These are phyloP conservation scores for Helicolenus hilgendorfi DNA, from an alignment of 2,797 vertebrate genomes.

Conservation along the genomic window DNA sequence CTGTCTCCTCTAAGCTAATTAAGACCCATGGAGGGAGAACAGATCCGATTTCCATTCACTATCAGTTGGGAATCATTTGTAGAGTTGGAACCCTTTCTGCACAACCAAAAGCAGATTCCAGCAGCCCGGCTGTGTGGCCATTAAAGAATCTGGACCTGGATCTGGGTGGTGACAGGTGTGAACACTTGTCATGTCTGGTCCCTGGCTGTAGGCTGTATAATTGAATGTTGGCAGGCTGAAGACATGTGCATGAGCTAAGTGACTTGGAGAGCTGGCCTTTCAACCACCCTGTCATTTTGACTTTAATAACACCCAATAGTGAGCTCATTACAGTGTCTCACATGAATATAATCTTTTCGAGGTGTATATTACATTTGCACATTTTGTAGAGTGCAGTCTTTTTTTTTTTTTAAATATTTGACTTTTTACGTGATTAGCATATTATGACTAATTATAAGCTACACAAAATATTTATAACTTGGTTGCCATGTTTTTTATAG, in stretches of 20 bases:
- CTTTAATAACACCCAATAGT: constrained; percentile 28
- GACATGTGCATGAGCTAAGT: constrained; percentile 59
- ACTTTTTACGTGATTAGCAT: neutral
- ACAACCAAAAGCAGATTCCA: neutral
- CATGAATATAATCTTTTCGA: neutral
- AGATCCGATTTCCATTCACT: neutral
- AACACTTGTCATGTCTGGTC: constrained; percentile 45
- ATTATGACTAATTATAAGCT: neutral
- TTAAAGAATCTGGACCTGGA: constrained; percentile 35
- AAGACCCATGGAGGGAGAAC: neutral
- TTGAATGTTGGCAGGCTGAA: constrained; percentile 58
- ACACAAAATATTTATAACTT: neutral
- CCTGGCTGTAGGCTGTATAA: constrained; percentile 39
- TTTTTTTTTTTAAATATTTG: neutral
- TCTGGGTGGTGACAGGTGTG: constrained; percentile 51
- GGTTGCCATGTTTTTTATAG: neutral
- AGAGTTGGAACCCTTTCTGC: neutral
- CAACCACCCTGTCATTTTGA: constrained; percentile 57
- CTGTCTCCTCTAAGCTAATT: neutral
- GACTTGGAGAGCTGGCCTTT: constrained; percentile 51
- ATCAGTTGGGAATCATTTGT: neutral
- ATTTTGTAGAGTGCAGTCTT: neutral
- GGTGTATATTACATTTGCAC: neutral
- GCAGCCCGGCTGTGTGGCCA: neutral
- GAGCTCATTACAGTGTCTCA: constrained; percentile 29